Percentiles rank a stretch among this genome's conserved stretches.
Conservation (phyloP, 2,113 vertebrate genomes). For the Guaruba guarouba region DNA sequence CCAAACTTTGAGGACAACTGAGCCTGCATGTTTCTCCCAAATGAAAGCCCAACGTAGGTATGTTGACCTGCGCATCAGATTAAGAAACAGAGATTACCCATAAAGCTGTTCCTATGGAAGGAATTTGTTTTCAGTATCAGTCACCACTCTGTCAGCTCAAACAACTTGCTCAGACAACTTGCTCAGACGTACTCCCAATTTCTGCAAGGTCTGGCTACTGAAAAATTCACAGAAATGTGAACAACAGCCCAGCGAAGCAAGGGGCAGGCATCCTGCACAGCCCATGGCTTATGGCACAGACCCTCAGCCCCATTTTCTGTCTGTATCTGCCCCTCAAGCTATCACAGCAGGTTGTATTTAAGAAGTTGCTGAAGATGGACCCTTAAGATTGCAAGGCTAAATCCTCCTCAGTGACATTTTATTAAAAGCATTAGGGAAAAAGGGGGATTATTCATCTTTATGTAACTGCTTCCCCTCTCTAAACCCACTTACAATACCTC, state of each 20-base stretch:
- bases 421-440: background rate
- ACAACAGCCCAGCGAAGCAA: background rate
- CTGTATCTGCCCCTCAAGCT: background rate
- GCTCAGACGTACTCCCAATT: background rate
- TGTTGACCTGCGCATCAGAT: background rate
- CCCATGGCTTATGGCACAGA: background rate
- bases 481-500: background rate
- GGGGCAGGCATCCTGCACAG: background rate
- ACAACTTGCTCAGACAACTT: background rate
- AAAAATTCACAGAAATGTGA: background rate
- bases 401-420: background rate
- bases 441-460: background rate
- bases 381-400: background rate
- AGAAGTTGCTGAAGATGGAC: background rate
- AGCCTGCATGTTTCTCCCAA: background rate
- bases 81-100: background rate
- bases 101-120: background rate
- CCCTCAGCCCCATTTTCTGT: background rate
- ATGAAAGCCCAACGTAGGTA: background rate
- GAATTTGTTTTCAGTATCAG: background rate
- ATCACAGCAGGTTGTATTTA: background rate
- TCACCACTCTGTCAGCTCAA: background rate
- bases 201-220: background rate
- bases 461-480: background rate
- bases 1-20: background rate